These are phyloP conservation scores for Mesoclemmys tuberculata DNA, from an alignment of 2,113 vertebrate species.

Conservation along the genomic window DNA sequence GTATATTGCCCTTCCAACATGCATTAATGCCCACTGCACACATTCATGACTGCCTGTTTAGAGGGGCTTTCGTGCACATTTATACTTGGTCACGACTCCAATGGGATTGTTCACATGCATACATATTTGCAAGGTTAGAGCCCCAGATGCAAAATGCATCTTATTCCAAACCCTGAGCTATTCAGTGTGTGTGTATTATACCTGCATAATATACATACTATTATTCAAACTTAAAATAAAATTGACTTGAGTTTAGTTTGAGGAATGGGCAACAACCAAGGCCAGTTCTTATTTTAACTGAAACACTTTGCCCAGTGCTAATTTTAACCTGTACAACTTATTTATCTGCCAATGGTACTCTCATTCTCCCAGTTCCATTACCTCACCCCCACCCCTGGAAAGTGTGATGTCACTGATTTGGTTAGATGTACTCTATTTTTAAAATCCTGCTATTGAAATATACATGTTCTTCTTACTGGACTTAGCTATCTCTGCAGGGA, in stretches of 20 bases:
- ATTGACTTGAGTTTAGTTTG: constrained; percentile 29
- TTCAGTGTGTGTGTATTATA: constrained; percentile 4
- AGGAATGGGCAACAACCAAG: constrained; percentile 34
- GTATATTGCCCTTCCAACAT: too few species aligned
- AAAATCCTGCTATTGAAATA: not conserved
- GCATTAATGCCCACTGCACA: too few species aligned
- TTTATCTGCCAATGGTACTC: constrained; percentile 18
- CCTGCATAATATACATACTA: not conserved
- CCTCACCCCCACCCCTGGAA: not conserved
- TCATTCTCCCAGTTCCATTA: not conserved
- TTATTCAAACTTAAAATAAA: constrained; percentile 55
- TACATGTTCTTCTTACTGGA: not conserved
- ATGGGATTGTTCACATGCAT: not conserved
- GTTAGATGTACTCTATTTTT: not conserved
- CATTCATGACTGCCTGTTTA: too few species aligned
- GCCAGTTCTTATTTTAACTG: constrained; percentile 29
- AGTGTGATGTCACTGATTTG: accelerated
- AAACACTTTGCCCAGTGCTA: constrained; percentile 30
- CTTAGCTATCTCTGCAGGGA: not conserved
- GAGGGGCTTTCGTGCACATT: too few species aligned
- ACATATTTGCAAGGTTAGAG: constrained; percentile 7
- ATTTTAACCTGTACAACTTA: constrained; percentile 46
- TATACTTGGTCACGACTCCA: not conserved
- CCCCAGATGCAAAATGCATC: not conserved
- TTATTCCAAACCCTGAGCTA: constrained; percentile 46